These are phyloP conservation scores for Arenaria interpres DNA, from an alignment of 2,113 vertebrate species.

Conservation along the genomic window DNA sequence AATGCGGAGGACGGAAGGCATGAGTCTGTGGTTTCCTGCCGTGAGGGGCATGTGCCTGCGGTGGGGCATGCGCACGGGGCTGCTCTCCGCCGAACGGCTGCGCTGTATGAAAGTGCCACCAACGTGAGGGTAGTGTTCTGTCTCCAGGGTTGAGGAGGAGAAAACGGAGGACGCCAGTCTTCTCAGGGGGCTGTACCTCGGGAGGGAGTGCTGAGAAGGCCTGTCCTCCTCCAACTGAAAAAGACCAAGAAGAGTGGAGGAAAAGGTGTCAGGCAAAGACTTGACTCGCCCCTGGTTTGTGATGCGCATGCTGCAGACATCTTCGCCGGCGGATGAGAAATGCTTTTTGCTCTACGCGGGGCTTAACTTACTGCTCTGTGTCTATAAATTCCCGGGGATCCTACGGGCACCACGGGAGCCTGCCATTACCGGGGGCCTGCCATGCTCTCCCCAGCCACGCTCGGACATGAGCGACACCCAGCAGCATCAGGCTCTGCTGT, in stretches of 20 bases:
- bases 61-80: slow-evolving; percentile 89
- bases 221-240: slow-evolving; percentile 97
- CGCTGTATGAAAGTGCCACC: slow-evolving; percentile 95
- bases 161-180: slow-evolving; percentile 99
- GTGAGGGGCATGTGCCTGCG: slow-evolving; percentile 80
- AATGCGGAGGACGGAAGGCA: slow-evolving; percentile 92
- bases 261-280: slow-evolving; percentile 86
- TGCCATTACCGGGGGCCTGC: neutral
- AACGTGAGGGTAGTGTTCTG: slow-evolving; percentile 94
- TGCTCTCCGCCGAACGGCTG: slow-evolving; percentile 98
- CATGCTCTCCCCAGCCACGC: slow-evolving; percentile 8
- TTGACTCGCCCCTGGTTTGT: slow-evolving; percentile 79
- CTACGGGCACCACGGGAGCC: neutral
- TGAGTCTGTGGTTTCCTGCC: slow-evolving; percentile 90
- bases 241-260: slow-evolving; percentile 97
- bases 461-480: neutral
- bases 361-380: slow-evolving; percentile 16
- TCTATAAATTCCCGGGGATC: neutral
- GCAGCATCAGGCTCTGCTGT: neutral
- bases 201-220: slow-evolving; percentile 85
- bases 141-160: slow-evolving; percentile 98
- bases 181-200: slow-evolving; percentile 96
- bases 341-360: slow-evolving; percentile 35
- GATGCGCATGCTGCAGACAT: slow-evolving; percentile 73
- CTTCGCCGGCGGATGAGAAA: slow-evolving; percentile 67